A percentile compares a stretch with the other conserved stretches of the same genome.
Evolutionary conservation across 2,888 invertebrate species (phyloP).

Genomic region (Diarsia dahlii): DNA sequence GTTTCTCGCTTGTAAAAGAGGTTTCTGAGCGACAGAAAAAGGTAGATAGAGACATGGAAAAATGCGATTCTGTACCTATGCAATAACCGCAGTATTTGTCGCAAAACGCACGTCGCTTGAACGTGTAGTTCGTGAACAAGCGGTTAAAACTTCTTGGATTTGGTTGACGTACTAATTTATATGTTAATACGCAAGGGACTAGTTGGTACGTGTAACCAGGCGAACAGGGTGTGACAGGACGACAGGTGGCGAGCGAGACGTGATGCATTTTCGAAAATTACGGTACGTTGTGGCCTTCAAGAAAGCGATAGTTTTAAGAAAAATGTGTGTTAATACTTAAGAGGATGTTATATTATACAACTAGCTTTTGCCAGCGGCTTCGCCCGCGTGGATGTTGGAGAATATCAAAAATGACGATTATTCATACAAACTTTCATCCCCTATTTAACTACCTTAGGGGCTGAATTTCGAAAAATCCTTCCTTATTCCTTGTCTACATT

Average conservation of each 20-base stretch:
- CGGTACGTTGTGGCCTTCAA: background rate
- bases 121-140: background rate
- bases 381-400: no score
- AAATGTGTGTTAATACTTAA: background rate
- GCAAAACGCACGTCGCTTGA: background rate
- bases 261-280: conserved; percentile 21
- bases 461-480: no score
- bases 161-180: conserved; percentile 14
- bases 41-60: no score
- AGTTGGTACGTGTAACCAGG: conserved; percentile 30
- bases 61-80: background rate
- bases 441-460: no score
- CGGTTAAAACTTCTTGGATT: conserved; percentile 4
- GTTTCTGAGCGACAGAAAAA: background rate
- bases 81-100: background rate
- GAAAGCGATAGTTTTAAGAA: background rate
- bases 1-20: background rate
- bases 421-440: no score
- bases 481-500: no score
- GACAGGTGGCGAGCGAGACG: conserved; percentile 5
- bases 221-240: conserved; percentile 27
- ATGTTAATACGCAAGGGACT: conserved; percentile 17
- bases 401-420: no score
- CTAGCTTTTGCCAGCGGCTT: no score
- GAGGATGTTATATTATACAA: no score